A percentile compares a stretch with the other conserved stretches of the same genome.
These are phyloP conservation scores for Dendropsophus ebraccatus DNA, from an alignment of 2,113 vertebrate genomes.

Conservation along the genomic window DNA sequence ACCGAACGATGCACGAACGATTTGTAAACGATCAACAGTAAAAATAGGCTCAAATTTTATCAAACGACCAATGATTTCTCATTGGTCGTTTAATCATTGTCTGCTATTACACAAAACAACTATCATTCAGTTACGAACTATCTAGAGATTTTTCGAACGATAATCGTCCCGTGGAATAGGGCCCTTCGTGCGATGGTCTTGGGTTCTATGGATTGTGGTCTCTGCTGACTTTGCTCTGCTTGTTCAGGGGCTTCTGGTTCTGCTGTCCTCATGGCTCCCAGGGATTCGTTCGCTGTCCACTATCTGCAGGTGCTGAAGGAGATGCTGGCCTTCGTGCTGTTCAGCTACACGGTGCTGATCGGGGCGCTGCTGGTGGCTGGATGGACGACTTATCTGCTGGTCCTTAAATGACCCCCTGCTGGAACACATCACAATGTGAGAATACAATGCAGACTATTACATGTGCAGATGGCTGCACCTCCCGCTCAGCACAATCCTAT, in stretches of 20 bases:
- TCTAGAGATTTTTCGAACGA: no score
- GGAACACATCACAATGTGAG: not conserved
- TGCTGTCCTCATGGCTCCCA: not conserved
- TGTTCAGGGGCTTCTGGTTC: not conserved
- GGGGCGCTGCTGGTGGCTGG: slow-evolving; percentile 90
- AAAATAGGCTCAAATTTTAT: no score
- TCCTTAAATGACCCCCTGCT: slow-evolving; percentile 79
- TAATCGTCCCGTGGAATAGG: no score
- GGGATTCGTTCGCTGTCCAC: slow-evolving; percentile 74
- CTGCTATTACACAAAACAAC: no score
- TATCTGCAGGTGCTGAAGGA: slow-evolving; percentile 89
- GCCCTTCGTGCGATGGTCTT: no score
- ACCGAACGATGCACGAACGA: no score
- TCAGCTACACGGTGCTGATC: slow-evolving; percentile 93
- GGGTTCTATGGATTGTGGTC: no score
- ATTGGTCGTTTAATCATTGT: no score
- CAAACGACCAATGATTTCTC: no score
- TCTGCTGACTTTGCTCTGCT: not conserved
- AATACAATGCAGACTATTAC: not conserved
- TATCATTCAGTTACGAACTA: no score
- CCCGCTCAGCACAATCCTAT: not conserved
- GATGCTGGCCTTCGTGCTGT: slow-evolving; percentile 90
- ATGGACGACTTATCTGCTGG: slow-evolving; percentile 94
- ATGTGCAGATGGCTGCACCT: not conserved
- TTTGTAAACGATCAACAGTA: no score